A percentile compares a stretch with the other conserved stretches of the same genome.
Conservation (phyloP, 2,888 invertebrate species). For the Anodontia alba region DNA sequence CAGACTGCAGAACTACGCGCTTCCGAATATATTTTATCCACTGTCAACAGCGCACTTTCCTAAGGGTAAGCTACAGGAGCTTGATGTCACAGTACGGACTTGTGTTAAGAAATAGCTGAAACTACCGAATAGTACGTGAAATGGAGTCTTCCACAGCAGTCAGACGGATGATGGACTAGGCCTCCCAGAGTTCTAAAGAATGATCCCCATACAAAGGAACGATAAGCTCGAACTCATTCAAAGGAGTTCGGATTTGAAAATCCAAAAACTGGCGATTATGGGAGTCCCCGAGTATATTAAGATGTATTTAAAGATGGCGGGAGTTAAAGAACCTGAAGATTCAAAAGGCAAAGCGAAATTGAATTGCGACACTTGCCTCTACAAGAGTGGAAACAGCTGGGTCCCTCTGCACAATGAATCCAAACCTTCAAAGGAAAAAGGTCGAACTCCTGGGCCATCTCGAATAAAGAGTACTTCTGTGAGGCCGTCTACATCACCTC, state of each 20-base stretch:
- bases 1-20: conserved; percentile 25
- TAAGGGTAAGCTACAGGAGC: background rate
- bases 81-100: background rate
- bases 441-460: conserved; percentile 16
- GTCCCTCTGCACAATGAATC: background rate
- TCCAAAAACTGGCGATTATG: too few relatives aligned
- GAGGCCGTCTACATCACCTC: conserved; percentile 31
- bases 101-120: conserved; percentile 21
- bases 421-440: background rate
- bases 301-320: background rate
- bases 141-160: too few relatives aligned
- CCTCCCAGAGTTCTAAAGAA: background rate
- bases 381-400: background rate
- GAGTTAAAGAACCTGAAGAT: background rate
- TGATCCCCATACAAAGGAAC: conserved; percentile 15
- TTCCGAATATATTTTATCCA: conserved; percentile 19
- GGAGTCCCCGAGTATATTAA: background rate
- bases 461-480: background rate
- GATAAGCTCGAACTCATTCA: conserved; percentile 12
- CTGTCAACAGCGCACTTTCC: conserved; percentile 16
- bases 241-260: too few relatives aligned
- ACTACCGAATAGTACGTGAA: conserved; percentile 4
- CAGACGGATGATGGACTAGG: conserved; percentile 15
- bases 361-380: background rate
- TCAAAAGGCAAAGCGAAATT: background rate